Conservation (phyloP, 2,113 vertebrate genomes). For the Tachycineta bicolor region DNA sequence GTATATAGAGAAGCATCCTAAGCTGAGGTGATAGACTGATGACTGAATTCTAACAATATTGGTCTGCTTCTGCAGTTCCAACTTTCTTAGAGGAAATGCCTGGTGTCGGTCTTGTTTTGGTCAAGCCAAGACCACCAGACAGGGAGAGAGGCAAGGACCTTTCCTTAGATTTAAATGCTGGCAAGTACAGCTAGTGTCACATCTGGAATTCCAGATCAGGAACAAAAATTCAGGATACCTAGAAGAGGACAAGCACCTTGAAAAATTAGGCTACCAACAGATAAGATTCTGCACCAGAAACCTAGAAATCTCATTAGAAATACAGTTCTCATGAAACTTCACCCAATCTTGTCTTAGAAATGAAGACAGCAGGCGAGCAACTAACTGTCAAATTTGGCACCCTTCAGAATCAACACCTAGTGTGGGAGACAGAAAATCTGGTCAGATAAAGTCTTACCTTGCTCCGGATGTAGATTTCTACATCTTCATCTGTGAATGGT, state of each 20-base stretch:
- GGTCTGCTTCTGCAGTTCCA: background rate
- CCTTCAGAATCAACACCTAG: constrained; percentile 36
- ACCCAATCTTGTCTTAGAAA: constrained; percentile 16
- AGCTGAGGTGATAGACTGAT: background rate
- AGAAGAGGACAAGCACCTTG: background rate
- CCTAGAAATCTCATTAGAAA: constrained; percentile 55
- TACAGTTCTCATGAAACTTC: constrained; percentile 30
- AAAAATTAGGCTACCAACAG: background rate
- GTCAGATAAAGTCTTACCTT: constrained; percentile 69
- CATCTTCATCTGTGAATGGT: constrained; percentile 68
- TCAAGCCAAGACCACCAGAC: background rate
- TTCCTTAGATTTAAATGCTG: background rate
- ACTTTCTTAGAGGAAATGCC: background rate
- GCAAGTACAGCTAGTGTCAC: background rate
- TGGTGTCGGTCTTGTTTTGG: background rate
- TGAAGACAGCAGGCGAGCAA: constrained; percentile 51
- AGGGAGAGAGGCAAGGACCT: background rate
- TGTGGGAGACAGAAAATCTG: constrained; percentile 30
- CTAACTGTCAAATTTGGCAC: constrained; percentile 51
- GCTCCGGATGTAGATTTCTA: constrained; percentile 69
- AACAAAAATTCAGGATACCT: background rate
- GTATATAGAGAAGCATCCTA: background rate
- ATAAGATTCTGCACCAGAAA: background rate
- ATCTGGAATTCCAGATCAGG: background rate
- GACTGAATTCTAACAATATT: background rate